These are phyloP conservation scores for Cyprinus carpio DNA, from an alignment of 2,113 vertebrate species.

Conservation along the genomic window DNA sequence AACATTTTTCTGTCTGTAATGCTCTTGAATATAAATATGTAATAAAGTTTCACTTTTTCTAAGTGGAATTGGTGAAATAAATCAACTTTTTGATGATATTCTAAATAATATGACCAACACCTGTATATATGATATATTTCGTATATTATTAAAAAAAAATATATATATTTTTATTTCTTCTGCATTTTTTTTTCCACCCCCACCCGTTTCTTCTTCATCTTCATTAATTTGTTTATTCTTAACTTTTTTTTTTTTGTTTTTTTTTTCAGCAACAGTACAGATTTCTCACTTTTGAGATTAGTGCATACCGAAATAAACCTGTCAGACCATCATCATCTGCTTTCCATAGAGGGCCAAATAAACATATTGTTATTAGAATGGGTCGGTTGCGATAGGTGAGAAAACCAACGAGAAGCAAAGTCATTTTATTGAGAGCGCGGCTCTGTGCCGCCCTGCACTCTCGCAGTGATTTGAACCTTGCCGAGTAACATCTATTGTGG, in stretches of 20 bases:
- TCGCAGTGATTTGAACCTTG: constrained; percentile 69
- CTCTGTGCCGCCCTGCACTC: constrained; percentile 59
- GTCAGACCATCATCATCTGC: not conserved
- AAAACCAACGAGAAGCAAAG: constrained; percentile 56
- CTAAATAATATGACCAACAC: too few relatives aligned
- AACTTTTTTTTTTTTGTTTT: too few relatives aligned
- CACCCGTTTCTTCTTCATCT: too few relatives aligned
- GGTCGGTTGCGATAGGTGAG: constrained; percentile 53
- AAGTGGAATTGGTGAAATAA: too few relatives aligned
- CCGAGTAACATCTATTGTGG: constrained; percentile 64
- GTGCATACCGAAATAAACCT: constrained; percentile 5
- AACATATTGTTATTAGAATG: constrained; percentile 38
- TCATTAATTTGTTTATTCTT: too few relatives aligned
- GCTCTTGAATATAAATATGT: too few relatives aligned
- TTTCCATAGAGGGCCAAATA: constrained; percentile 36
- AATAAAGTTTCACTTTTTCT: too few relatives aligned
- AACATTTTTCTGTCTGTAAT: too few relatives aligned
- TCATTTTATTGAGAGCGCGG: constrained; percentile 65
- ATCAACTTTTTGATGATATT: too few relatives aligned
- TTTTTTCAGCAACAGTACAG: not conserved
- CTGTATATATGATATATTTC: too few relatives aligned
- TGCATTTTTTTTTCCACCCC: not conserved
- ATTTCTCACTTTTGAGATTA: constrained; percentile 30
- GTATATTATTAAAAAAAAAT: too few relatives aligned
- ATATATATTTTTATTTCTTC: not conserved